A percentile compares a stretch with the other conserved stretches of the same genome.
phyloP scores from a whole-genome alignment of 1,140 invertebrate genomes.

The Eriocheir sinensis region DNA sequence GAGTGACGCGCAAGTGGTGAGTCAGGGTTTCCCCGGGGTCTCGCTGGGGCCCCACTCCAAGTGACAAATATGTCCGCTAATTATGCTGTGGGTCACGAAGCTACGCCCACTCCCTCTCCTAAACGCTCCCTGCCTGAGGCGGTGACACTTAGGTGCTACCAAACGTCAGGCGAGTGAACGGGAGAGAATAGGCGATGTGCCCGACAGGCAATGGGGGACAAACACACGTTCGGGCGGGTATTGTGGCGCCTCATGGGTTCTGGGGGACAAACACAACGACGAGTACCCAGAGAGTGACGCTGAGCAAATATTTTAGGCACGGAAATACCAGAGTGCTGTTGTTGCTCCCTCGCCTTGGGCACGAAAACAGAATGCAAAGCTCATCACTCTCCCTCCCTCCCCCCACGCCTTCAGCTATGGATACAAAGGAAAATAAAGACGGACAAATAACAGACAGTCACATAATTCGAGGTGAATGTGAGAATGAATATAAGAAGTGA shows the following conservation, averaged over 20 bases:
- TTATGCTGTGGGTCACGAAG: slow-evolving; percentile 11
- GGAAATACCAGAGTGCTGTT: neutral
- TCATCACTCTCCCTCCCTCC: neutral
- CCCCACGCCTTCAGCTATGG: neutral
- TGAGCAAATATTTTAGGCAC: neutral
- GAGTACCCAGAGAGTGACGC: neutral
- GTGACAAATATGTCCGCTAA: slow-evolving; percentile 28
- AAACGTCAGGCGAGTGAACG: neutral
- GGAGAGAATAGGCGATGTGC: neutral
- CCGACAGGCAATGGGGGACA: neutral
- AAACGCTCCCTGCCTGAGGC: neutral
- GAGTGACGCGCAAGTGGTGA: slow-evolving; percentile 29
- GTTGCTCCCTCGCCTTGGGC: neutral
- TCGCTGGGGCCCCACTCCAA: neutral
- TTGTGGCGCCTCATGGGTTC: neutral
- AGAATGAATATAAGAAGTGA: neutral
- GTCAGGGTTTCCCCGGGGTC: neutral
- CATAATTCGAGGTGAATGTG: neutral
- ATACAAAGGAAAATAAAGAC: no score
- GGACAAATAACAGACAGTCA: neutral
- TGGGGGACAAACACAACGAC: neutral
- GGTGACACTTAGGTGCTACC: neutral
- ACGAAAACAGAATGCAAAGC: neutral
- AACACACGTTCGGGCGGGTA: neutral
- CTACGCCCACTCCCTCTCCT: neutral